phyloP scores from a whole-genome alignment of 2,888 invertebrate species.

The Scaptomyza flava region DNA sequence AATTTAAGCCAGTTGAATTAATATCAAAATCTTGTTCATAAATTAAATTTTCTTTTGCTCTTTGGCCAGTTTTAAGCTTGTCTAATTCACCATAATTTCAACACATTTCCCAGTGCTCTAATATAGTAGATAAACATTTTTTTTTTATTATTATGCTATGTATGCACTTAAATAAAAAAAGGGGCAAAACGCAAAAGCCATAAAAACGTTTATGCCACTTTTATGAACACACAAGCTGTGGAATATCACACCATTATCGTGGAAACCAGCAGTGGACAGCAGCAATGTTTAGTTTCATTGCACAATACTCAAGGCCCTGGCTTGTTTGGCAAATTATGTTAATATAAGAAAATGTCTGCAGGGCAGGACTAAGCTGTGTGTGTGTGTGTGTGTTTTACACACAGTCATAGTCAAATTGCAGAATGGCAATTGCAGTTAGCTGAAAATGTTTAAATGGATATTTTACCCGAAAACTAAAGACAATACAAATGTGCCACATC shows the following conservation, averaged over 20 bases:
- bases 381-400: not conserved
- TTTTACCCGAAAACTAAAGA: constrained; percentile 25
- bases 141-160: constrained; percentile 8
- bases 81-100: constrained; percentile 48
- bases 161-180: constrained; percentile 42
- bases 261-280: constrained; percentile 38
- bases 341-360: constrained; percentile 41
- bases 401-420: constrained; percentile 21
- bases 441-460: constrained; percentile 35
- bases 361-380: constrained; percentile 13
- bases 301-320: constrained; percentile 59
- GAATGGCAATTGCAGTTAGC: constrained; percentile 52
- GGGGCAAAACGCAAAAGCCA: constrained; percentile 52
- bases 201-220: constrained; percentile 74
- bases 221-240: constrained; percentile 77
- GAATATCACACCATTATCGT: constrained; percentile 72
- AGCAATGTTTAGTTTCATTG: constrained; percentile 48
- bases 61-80: constrained; percentile 15
- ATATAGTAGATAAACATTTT: constrained; percentile 50
- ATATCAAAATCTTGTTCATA: not conserved
- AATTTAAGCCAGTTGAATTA: not conserved
- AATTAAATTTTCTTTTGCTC: not conserved
- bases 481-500: not conserved
- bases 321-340: constrained; percentile 48
- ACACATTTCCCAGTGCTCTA: constrained; percentile 46